Conservation (phyloP, 2,113 vertebrate genomes). For the Bos indicus region DNA sequence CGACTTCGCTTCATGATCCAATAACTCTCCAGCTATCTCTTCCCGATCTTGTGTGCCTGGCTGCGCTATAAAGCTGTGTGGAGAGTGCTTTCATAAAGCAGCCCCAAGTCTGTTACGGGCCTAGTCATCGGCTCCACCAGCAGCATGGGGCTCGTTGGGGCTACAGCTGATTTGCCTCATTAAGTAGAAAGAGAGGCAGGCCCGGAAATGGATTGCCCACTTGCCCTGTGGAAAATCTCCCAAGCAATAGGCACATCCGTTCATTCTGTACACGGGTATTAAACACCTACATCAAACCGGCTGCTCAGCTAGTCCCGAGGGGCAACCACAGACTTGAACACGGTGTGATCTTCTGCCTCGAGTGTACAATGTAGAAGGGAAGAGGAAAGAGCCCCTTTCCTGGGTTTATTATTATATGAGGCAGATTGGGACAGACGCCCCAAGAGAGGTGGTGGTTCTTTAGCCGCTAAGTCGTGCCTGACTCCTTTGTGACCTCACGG, state of each 20-base stretch:
- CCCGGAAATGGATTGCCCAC: not conserved
- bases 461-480: not conserved
- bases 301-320: not conserved
- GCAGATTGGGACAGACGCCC: accelerated
- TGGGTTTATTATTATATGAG: too few relatives aligned
- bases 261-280: not conserved
- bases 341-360: not conserved
- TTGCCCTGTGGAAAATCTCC: not conserved
- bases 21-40: not conserved
- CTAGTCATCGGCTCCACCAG: not conserved
- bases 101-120: not conserved
- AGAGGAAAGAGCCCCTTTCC: not conserved
- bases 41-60: not conserved
- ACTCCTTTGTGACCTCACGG: not conserved
- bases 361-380: not conserved
- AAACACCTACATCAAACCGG: not conserved
- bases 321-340: not conserved
- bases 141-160: not conserved
- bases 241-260: too few relatives aligned
- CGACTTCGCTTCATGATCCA: not conserved
- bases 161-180: not conserved
- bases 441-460: not conserved
- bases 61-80: not conserved
- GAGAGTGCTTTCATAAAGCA: slow-evolving; percentile 3
- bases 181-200: not conserved